These are phyloP conservation scores for Cartodere bifasciata DNA, from an alignment of 2,888 invertebrate species.

Conservation along the genomic window DNA sequence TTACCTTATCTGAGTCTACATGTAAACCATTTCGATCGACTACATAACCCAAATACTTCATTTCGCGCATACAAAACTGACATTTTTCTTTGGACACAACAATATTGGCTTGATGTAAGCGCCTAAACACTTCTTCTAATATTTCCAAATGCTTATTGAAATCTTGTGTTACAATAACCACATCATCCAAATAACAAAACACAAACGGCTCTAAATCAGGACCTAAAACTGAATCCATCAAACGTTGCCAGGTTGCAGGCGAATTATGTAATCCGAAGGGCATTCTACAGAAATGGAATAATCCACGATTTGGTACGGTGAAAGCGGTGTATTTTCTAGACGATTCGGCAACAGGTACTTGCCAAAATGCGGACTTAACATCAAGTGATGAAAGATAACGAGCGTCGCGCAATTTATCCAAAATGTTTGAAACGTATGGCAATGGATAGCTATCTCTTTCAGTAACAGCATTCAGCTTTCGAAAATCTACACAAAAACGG, in stretches of 20 bases:
- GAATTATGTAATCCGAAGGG: too few relatives aligned
- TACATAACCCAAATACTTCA: constrained; percentile 11
- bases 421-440: constrained; percentile 1
- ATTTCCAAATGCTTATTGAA: constrained; percentile 7
- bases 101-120: constrained; percentile 4
- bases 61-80: constrained; percentile 10
- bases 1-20: constrained; percentile 14
- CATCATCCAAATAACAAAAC: constrained; percentile 4
- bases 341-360: too few relatives aligned
- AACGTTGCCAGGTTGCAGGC: too few relatives aligned
- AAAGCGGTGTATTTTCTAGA: too few relatives aligned
- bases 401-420: constrained; percentile 4
- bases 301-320: too few relatives aligned
- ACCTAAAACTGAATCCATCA: too few relatives aligned
- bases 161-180: constrained; percentile 1
- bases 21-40: constrained; percentile 10
- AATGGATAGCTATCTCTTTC: constrained; percentile 1
- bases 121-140: constrained; percentile 2
- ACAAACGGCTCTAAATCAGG: too few relatives aligned
- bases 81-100: constrained; percentile 11
- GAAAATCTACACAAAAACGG: too few relatives aligned
- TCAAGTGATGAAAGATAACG: too few relatives aligned
- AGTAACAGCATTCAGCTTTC: constrained; percentile 1
- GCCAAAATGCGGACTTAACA: too few relatives aligned
- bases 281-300: too few relatives aligned